These are phyloP conservation scores for Heterocephalus glaber DNA, from an alignment of 2,113 vertebrate genomes.

Conservation along the genomic window DNA sequence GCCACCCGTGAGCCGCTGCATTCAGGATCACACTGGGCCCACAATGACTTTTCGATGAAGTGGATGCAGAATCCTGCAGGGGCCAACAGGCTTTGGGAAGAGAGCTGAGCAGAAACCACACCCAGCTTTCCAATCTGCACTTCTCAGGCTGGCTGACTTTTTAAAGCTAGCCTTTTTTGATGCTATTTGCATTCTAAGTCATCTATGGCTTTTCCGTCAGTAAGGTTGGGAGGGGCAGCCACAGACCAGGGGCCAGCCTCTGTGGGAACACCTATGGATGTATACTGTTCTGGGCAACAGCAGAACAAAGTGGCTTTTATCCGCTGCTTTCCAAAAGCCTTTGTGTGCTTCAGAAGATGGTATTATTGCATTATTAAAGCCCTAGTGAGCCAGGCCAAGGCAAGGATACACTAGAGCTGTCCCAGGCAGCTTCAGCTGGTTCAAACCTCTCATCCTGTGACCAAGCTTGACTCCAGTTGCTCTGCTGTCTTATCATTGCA, in stretches of 20 bases:
- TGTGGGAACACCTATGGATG: constrained; percentile 72
- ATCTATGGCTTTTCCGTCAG: not conserved
- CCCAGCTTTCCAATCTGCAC: not conserved
- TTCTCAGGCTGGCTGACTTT: not conserved
- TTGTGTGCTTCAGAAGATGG: constrained; percentile 71
- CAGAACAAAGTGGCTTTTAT: constrained; percentile 76
- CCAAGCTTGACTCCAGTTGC: constrained; percentile 76
- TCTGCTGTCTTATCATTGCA: not conserved
- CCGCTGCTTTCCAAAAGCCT: constrained; percentile 79
- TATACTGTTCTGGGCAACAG: constrained; percentile 11
- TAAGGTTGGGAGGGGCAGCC: not conserved
- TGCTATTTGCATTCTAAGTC: not conserved
- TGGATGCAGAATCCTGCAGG: not conserved
- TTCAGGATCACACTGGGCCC: not conserved
- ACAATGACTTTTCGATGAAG: constrained; percentile 32
- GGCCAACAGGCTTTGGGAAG: not conserved
- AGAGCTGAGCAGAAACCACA: not conserved
- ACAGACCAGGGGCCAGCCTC: not conserved
- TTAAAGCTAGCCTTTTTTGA: not conserved
- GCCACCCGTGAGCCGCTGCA: not conserved
- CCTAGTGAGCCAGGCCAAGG: constrained; percentile 79
- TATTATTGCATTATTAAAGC: constrained; percentile 80
- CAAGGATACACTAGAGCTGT: constrained; percentile 69
- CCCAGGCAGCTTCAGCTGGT: constrained; percentile 80
- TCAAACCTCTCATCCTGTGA: constrained; percentile 75